Base-by-base conservation (phyloP, 2,797 vertebrate genomes). In the Enteromius paludinosus region DNA sequence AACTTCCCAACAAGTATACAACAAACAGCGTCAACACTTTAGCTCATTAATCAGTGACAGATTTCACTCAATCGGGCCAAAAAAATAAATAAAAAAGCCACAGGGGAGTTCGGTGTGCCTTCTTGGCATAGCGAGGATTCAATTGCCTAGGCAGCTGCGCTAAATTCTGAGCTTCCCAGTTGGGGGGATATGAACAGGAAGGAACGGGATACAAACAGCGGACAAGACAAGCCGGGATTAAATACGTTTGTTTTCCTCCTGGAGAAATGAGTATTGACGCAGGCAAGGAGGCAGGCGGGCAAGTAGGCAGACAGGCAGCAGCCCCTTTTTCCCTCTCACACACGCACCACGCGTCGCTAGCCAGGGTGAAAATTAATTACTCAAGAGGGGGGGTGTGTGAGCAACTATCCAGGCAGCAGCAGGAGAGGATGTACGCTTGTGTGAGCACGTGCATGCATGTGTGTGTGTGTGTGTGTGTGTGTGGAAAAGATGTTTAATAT, bases 341-440 rank as follows among this genome's bases (percentile, higher is more conserved):
- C 45, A 43, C 69, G 82, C 33, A 52, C 80, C 33, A 41, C 86
- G 88, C 89, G 83, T 88, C 92, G 90, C 90, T 92, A 93, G 91
- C 90, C 92, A 92, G 90, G 92, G 89, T 90, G 90, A 92, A 93
- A 93, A 92, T 94, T 91, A 93, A 93, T 93, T 93, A 93, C 92
- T 92, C 84, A 86, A 81, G 89, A 87, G 87, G 56, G 25, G 88
- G 86, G 89, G 87, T 86, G 88, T 88, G 88, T 64, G 82, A 61
- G 79, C 59, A 74, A 65, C 45, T 52, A 82, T 74, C 33, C 45
- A 74, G 73, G 80, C 66, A 65, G 64, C 45, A 52, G 54, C 59
- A 70, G 82, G 85, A 65, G 78, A 49, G 81, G 2, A 78, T 14
- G 56, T 49, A 79, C 18, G 61, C 41, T 3, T 78, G 66, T 81